Evolutionary conservation across 2,888 invertebrate genomes (phyloP).

Genomic region (Mechanitis messenoides): DNA sequence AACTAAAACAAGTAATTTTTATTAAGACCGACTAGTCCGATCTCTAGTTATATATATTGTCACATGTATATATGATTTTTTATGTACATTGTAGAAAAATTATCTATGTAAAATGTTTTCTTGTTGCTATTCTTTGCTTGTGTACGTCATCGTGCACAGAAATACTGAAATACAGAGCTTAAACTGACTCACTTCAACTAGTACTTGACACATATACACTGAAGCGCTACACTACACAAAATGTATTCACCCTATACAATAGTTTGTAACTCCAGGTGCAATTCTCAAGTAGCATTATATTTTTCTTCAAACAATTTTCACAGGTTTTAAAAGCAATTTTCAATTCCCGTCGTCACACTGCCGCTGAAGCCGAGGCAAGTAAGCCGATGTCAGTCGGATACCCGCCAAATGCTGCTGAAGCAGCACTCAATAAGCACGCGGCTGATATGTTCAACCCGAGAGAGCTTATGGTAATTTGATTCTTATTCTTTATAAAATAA

Average conservation of each 20-base stretch:
- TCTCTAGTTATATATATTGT: too few relatives aligned
- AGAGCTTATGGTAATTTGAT: constrained; percentile 84
- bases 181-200: too few relatives aligned
- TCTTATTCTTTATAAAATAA: too few relatives aligned
- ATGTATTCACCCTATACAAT: background rate
- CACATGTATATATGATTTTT: too few relatives aligned
- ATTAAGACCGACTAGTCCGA: too few relatives aligned
- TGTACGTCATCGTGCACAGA: too few relatives aligned
- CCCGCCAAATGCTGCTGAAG: constrained; percentile 95
- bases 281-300: background rate
- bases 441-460: constrained; percentile 92
- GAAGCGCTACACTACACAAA: background rate
- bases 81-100: too few relatives aligned
- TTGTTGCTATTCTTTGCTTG: too few relatives aligned
- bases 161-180: too few relatives aligned
- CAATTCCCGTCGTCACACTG: constrained; percentile 79
- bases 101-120: too few relatives aligned
- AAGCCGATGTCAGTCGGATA: constrained; percentile 83
- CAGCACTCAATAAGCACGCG: constrained; percentile 97
- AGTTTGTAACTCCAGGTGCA: too few relatives aligned
- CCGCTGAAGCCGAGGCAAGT: constrained; percentile 68
- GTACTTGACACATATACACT: background rate
- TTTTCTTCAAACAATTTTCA: constrained; percentile 18
- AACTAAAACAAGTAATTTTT: too few relatives aligned
- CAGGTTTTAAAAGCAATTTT: constrained; percentile 79